Percentiles rank a stretch among this genome's conserved stretches.
Conservation (phyloP, 2,888 invertebrate species). For the Ypsolopha scabrella region DNA sequence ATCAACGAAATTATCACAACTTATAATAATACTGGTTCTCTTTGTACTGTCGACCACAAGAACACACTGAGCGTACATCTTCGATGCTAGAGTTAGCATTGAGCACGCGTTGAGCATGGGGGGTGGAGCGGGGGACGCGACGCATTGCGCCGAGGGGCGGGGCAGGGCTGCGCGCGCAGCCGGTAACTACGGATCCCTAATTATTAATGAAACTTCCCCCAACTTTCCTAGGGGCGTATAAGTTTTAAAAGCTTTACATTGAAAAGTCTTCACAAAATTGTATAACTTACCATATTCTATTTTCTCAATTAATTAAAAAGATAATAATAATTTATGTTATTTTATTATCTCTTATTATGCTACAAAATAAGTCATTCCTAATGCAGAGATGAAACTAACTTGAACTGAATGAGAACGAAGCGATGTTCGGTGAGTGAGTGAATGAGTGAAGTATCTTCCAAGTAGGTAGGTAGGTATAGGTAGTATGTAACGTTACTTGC, state of each 20-base stretch:
- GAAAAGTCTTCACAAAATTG: constrained; percentile 59
- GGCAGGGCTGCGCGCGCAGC: background rate
- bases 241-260: constrained; percentile 55
- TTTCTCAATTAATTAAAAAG: constrained; percentile 38
- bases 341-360: constrained; percentile 36
- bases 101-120: background rate
- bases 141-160: background rate
- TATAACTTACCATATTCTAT: constrained; percentile 52
- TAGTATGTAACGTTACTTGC: background rate
- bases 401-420: constrained; percentile 2
- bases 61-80: too few species aligned
- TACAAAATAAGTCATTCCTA: constrained; percentile 25
- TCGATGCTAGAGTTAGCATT: too few species aligned
- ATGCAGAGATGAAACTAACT: constrained; percentile 14
- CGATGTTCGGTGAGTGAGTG: constrained; percentile 1
- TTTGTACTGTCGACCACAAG: background rate
- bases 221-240: constrained; percentile 49
- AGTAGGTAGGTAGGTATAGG: background rate
- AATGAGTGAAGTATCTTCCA: background rate
- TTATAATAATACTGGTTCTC: background rate
- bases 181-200: constrained; percentile 54
- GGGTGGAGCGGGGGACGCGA: background rate
- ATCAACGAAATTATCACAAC: background rate
- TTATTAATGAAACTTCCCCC: constrained; percentile 31
- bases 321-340: constrained; percentile 30